Conservation (phyloP, 2,797 vertebrate species). For the Octomys mimax region DNA sequence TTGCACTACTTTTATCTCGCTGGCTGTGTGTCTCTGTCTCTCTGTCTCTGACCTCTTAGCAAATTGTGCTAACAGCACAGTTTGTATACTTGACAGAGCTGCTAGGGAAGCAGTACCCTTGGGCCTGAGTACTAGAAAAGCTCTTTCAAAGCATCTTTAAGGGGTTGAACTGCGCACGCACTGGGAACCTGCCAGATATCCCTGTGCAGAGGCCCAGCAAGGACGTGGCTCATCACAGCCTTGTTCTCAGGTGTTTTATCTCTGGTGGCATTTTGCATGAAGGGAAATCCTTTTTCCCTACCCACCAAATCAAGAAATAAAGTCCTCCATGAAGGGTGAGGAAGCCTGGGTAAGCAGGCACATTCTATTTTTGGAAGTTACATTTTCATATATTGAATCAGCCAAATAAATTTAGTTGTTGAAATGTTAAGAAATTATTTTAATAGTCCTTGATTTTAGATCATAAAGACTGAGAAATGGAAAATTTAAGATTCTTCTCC, state of each 20-base stretch:
- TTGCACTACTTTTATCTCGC: not conserved
- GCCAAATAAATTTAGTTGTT: not conserved
- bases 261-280: not conserved
- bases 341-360: not conserved
- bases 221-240: not conserved
- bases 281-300: not conserved
- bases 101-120: not conserved
- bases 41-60: not conserved
- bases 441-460: conserved; percentile 30
- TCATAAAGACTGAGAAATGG: not conserved
- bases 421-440: not conserved
- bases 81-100: not conserved
- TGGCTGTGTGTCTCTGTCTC: not conserved
- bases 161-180: not conserved
- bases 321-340: not conserved
- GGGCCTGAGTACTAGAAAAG: not conserved
- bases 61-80: not conserved
- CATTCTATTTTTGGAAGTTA: not conserved
- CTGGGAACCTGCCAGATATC: not conserved
- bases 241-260: not conserved
- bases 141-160: not conserved
- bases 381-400: conserved; percentile 13
- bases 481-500: not conserved
- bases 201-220: not conserved
- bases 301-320: not conserved